These are phyloP conservation scores for Chloropsis cyanopogon DNA, from an alignment of 2,113 vertebrate species.

Conservation along the genomic window DNA sequence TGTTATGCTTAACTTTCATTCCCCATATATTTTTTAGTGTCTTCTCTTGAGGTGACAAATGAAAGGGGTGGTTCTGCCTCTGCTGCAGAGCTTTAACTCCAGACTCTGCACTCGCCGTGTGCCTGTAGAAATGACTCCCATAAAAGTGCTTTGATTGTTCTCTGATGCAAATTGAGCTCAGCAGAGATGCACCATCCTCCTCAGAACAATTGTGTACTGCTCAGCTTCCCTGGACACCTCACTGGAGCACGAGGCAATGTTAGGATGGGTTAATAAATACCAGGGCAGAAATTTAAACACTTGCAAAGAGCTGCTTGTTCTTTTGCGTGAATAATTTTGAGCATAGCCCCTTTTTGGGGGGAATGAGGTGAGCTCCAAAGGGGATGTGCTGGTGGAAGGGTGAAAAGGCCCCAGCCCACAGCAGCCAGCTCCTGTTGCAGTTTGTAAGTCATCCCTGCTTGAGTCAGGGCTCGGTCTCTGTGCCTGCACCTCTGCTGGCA, in stretches of 20 bases:
- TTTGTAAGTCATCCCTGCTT: background rate
- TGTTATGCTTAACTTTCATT: slow-evolving; percentile 26
- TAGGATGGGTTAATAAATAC: background rate
- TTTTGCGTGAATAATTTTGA: accelerated
- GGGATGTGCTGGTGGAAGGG: background rate
- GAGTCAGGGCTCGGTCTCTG: background rate
- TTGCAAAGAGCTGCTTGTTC: background rate
- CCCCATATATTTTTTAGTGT: slow-evolving; percentile 13
- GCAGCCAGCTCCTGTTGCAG: background rate
- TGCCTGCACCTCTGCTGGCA: background rate
- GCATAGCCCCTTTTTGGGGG: background rate
- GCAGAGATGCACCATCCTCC: background rate
- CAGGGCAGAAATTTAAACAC: background rate
- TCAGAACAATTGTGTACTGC: background rate
- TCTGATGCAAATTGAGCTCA: slow-evolving; percentile 8
- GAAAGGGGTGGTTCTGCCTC: slow-evolving; percentile 1
- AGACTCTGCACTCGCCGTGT: background rate
- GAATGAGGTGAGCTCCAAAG: background rate
- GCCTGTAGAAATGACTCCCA: background rate
- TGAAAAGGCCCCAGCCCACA: background rate
- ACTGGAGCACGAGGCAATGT: background rate
- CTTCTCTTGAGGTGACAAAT: slow-evolving; percentile 28
- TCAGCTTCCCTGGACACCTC: background rate
- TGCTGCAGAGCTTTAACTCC: background rate
- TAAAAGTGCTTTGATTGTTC: slow-evolving; percentile 10